These are phyloP conservation scores for Antechinus stuartii DNA, from an alignment of 2,113 vertebrate species.

Conservation along the genomic window DNA sequence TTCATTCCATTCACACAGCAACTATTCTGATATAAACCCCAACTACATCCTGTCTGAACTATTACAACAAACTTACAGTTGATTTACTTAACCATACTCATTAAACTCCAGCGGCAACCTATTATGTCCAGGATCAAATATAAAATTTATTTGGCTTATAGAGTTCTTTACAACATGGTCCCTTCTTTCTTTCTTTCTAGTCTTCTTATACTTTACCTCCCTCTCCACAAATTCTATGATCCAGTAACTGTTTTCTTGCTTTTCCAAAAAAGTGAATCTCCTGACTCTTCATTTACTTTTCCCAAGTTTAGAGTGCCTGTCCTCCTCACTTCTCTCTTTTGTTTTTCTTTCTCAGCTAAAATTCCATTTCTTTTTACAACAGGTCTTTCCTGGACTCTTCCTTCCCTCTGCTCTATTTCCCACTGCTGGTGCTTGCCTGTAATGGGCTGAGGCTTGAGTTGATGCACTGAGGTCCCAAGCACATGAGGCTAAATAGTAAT, in stretches of 20 bases:
- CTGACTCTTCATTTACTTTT: neutral
- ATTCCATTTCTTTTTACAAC: no score
- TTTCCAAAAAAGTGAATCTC: neutral
- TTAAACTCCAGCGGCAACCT: neutral
- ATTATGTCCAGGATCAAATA: neutral
- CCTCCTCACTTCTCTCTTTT: neutral
- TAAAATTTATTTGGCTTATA: neutral
- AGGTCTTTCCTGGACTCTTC: neutral
- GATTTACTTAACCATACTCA: neutral
- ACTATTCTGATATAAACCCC: no score
- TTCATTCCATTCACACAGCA: neutral
- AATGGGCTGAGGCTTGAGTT: no score
- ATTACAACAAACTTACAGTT: no score
- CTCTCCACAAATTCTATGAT: neutral
- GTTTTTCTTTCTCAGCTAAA: neutral
- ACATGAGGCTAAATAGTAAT: no score
- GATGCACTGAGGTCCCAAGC: no score
- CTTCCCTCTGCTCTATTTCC: neutral
- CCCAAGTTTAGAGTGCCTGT: neutral
- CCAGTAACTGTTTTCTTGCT: neutral
- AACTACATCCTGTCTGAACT: no score
- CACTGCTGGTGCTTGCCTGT: neutral
- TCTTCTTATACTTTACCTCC: neutral
- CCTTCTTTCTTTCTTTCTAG: neutral
- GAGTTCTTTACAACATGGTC: neutral